Base-by-base conservation (phyloP, 2,113 vertebrate genomes). In the Zonotrichia leucophrys region DNA sequence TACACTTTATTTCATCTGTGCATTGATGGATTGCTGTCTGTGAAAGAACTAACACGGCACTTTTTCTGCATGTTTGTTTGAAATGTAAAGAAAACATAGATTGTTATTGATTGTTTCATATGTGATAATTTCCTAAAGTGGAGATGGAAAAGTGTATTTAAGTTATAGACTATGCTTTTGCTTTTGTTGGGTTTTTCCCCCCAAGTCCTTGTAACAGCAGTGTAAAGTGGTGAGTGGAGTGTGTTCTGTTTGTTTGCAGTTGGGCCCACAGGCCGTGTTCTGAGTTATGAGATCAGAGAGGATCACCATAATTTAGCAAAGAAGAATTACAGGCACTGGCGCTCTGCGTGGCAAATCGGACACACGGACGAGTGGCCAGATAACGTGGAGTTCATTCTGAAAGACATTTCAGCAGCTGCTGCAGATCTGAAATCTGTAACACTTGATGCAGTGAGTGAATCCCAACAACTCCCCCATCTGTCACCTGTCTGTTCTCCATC, bases 361-460 rank as follows among this genome's bases (percentile, higher is more conserved):
- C 97, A 97, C 42, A 83, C 31, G 15, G 95, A 98, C 27, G 90
- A 98, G 49, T 99, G 99, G 99, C 99, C 99, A 12, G 98, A 99
- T 92, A 99, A 99, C 0, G 98, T 99, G 87, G 92, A 97, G 50
- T 99, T 99, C 89, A 95, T 98, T 92, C 96, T 97, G 52, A 97
- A 98, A 46, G 98, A 99, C 94, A 97, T 99, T 86, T 82, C 88
- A 69, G 74, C 84, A 50, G 98, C 98, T 27, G 95, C 97, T 72
- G 74, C 95, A 2, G 98, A 98, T 75, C 96, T 99, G 63, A 94
- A 96, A 50, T 98, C 97, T 44, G 35, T 86, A 87, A 98, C 94
- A 30, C 98, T 99, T 88, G 97, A 99, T 23, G 98, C 98, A 28
- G 99, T 99, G 96, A 97, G 98, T 99, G 95, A 97, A 98, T 97